Base-by-base conservation (phyloP, 2,888 invertebrate species). In the Elegia similella region DNA sequence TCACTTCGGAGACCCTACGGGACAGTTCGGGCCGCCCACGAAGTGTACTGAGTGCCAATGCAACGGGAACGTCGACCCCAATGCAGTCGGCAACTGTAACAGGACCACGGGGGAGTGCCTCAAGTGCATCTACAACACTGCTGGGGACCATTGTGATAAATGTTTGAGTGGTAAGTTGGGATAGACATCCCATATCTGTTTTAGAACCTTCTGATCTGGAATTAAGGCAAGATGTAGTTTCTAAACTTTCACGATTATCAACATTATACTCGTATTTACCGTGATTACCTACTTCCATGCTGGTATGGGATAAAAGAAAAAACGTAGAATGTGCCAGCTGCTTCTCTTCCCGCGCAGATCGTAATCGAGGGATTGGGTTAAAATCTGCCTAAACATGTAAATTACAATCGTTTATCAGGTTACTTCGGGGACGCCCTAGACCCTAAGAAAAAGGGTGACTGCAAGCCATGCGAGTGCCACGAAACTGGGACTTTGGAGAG, bases 1-100 rank as follows among this genome's bases (percentile, higher is more conserved):
- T 1, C 99, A 95, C 89, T 99, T 94, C 79, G 99, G 99, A 0
- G 98, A 98, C 81, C 98, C 99, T 0, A 94, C 93, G 7, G 96
- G 96, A 0, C 88, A 93, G 57, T 98, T 94, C 76, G 99, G 99
- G 76, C 97, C 98, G 0, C 64, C 69, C 10, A 94, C 94, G 48
- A 95, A 96, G 55, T 98, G 99, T 73, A 93, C 94, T 62, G 94
- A 94, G 32, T 99, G 99, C 78, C 96, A 97, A 62, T 99, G 99
- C 76, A 98, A 97, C 74, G 95, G 95, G 38, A 99, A 99, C 76
- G 97, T 98, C 12, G 98, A 98, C 78, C 94, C 95, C 0, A 99
- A 99, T 80, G 98, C 98, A 1, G 98, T 99, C 7, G 98, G 98
- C 46, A 99, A 99, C 86, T 99, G 99, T 81, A 96, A 99, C 84